These are phyloP conservation scores for Ahaetulla prasina DNA, from an alignment of 2,113 vertebrate genomes.

Conservation along the genomic window DNA sequence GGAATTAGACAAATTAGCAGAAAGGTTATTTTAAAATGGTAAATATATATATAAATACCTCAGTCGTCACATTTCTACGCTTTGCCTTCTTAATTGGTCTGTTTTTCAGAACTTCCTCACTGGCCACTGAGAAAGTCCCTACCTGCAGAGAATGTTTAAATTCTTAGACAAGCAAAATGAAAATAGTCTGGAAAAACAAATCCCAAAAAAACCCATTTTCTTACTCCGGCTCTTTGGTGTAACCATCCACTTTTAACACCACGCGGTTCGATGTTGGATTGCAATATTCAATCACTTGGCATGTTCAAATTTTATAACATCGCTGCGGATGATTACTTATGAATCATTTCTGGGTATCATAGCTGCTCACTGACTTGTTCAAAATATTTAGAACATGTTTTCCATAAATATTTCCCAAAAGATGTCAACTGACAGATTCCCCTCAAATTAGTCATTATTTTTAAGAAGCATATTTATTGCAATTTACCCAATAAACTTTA, in stretches of 20 bases:
- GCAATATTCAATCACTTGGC: neutral
- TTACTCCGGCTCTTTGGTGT: neutral
- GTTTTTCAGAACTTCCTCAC: constrained; percentile 88
- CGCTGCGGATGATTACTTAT: neutral
- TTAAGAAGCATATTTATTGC: neutral
- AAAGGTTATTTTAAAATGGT: neutral
- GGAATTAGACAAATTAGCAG: neutral
- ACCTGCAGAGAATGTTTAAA: constrained; percentile 69
- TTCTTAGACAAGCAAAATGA: fast-evolving
- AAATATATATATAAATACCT: constrained; percentile 68
- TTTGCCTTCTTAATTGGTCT: constrained; percentile 94
- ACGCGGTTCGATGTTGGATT: neutral
- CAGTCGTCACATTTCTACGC: constrained; percentile 75
- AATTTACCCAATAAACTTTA: neutral
- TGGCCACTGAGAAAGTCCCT: constrained; percentile 88
- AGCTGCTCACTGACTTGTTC: neutral
- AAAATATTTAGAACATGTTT: neutral
- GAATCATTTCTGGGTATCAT: neutral
- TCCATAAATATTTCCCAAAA: neutral
- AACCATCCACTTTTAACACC: neutral
- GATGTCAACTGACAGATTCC: neutral
- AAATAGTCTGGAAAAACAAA: neutral
- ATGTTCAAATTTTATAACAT: neutral
- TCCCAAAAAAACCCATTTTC: neutral
- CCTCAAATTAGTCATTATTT: neutral